Base-by-base conservation (phyloP, 2,113 vertebrate species). In the Furnarius figulus region DNA sequence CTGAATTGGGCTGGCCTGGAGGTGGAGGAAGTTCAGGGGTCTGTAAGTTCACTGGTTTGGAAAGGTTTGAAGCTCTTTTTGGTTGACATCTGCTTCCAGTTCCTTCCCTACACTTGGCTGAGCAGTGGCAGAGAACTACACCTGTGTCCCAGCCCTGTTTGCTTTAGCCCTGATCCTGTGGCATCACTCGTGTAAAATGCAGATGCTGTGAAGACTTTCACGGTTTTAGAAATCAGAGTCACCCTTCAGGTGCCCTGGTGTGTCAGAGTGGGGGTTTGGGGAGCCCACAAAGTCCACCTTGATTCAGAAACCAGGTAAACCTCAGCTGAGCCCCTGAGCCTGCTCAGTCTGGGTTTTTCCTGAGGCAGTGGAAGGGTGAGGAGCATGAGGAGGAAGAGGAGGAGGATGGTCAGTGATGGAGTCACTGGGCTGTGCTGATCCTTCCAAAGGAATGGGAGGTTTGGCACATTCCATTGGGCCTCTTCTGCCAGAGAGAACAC, bases 371-470 rank as follows among this genome's bases (percentile, higher is more conserved):
- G 46, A 11, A 28, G 40, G 31, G 33, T 6, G 9, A 65, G 42
- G 21, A 62, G 40, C 12, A 40, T 42, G 40, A 42, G 40, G 40
- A 42, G 40, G 14, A 40, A 3, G 47, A 77, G 70, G 35, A 19
- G 37, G 76, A 83, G 33, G 49, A 47, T 37, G 56, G 52, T 46
- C 24, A 50, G 6, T 4, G n/a, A 22, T 14, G 39, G 35, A 33
- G 30, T 31, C 0, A 0, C 40, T 31, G 61, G 68, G 58, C 25
- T 49, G 55, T 46, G 82, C 19, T 5, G 2, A 42, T 30, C 25
- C 50, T 83, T 61, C 72, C 77, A 42, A 11, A 62, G 53, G 28
- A 28, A 14, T 0, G 6, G 9, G 23, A 63, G 49, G 19, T 49
- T 79, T 44, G 18, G 15, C 56, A 20, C 0, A 0, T 31, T 21